These are phyloP conservation scores for Xestia xanthographa DNA, from an alignment of 2,888 invertebrate genomes.

Conservation along the genomic window DNA sequence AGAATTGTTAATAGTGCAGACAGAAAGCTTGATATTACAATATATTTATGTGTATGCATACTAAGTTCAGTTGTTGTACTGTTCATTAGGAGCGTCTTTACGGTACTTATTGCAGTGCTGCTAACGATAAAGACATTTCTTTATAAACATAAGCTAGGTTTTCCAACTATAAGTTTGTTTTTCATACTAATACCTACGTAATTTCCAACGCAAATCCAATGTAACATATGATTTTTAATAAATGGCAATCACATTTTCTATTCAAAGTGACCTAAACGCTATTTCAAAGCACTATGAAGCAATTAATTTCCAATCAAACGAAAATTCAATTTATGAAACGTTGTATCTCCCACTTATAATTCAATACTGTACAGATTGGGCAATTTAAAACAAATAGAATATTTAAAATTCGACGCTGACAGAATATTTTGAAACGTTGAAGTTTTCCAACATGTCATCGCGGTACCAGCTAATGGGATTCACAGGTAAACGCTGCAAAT, in stretches of 20 bases:
- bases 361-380: conserved; percentile 46
- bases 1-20: conserved; percentile 46
- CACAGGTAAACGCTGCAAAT: too few species aligned
- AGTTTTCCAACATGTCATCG: conserved; percentile 28
- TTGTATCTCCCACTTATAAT: conserved; percentile 37
- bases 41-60: conserved; percentile 19
- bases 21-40: conserved; percentile 22
- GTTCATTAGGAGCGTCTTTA: conserved; percentile 19
- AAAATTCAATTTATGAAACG: conserved; percentile 40
- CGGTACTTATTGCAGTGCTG: neutral
- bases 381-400: conserved; percentile 52
- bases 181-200: neutral
- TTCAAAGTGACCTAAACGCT: neutral
- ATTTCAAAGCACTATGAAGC: conserved; percentile 13
- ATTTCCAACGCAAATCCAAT: neutral
- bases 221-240: neutral
- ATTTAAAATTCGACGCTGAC: conserved; percentile 38
- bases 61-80: conserved; percentile 1
- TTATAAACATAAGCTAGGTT: neutral
- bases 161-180: neutral
- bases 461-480: conserved; percentile 38
- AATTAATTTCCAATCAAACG: conserved; percentile 38
- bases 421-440: conserved; percentile 39
- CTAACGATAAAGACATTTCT: neutral
- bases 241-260: neutral